A percentile compares a stretch with the other conserved stretches of the same genome.
Conservation (phyloP, 2,797 vertebrate species). For the Premnoplex brunnescens region DNA sequence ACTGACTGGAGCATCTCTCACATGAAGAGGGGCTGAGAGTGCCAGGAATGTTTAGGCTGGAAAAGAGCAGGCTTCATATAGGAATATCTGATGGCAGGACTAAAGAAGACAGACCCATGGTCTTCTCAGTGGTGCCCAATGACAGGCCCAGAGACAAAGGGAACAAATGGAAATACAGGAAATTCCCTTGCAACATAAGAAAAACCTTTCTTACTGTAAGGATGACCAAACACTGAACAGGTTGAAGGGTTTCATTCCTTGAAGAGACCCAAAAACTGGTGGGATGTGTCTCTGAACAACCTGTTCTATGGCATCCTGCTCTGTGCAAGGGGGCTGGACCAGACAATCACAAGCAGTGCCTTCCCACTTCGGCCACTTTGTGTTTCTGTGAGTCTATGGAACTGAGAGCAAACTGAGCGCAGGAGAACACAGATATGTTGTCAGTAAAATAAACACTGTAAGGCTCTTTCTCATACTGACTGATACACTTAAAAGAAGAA, state of each 20-base stretch:
- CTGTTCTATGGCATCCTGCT: rapidly evolving
- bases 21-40: not conserved
- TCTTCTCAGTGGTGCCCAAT: not conserved
- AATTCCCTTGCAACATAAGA: not conserved
- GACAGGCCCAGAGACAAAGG: not conserved
- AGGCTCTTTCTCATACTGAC: rapidly evolving
- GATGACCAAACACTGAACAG: not conserved
- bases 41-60: not conserved
- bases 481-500: not conserved
- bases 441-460: not conserved
- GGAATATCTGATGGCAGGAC: not conserved
- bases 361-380: not conserved
- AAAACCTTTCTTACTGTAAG: not conserved
- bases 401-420: not conserved
- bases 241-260: not conserved
- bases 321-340: rapidly evolving
- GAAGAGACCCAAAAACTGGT: not conserved
- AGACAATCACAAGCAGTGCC: rapidly evolving
- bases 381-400: not conserved
- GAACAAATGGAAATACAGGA: not conserved
- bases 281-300: rapidly evolving
- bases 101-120: not conserved
- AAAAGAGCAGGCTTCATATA: not conserved
- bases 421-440: not conserved
- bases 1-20: not conserved